phyloP scores from a whole-genome alignment of 1,140 invertebrate genomes.

The Neodiprion virginianus region DNA sequence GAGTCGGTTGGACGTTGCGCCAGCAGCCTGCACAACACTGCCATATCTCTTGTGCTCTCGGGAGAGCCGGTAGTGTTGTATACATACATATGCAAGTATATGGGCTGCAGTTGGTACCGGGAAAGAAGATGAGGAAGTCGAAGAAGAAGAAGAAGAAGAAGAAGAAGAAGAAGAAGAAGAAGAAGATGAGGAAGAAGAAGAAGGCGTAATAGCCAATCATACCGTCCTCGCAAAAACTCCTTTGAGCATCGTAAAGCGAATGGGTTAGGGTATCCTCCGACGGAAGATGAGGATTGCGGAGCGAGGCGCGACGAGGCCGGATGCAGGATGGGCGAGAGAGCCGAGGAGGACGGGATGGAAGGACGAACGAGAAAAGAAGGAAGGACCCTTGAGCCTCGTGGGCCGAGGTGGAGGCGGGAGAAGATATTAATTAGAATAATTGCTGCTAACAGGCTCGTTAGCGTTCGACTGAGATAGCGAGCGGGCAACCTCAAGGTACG shows the following conservation, averaged over 20 bases:
- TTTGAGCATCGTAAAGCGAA: conserved; percentile 51
- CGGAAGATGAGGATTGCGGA: conserved; percentile 31
- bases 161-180: conserved; percentile 6
- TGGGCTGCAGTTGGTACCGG: conserved; percentile 10
- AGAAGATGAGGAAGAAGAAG: conserved; percentile 32
- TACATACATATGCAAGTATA: not conserved
- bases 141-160: not conserved
- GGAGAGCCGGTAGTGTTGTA: not conserved
- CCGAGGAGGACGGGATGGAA: conserved; percentile 19
- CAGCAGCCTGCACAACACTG: not conserved
- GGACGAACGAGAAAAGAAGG: conserved; percentile 7
- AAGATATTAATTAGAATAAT: conserved; percentile 64
- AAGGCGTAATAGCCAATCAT: conserved; percentile 60
- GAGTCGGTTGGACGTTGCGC: not conserved
- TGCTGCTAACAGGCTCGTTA: conserved; percentile 62
- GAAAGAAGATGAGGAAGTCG: conserved; percentile 10
- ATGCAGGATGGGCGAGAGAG: not conserved
- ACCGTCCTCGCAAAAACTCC: conserved; percentile 52
- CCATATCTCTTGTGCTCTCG: not conserved
- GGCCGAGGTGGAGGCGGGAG: conserved; percentile 34
- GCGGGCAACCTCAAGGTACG: conserved; percentile 20
- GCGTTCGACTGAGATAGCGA: conserved; percentile 56
- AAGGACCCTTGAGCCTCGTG: not conserved
- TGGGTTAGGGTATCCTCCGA: conserved; percentile 26
- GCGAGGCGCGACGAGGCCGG: not conserved